phyloP scores from a whole-genome alignment of 2,888 invertebrate species.

The Trachelus iudaicus region DNA sequence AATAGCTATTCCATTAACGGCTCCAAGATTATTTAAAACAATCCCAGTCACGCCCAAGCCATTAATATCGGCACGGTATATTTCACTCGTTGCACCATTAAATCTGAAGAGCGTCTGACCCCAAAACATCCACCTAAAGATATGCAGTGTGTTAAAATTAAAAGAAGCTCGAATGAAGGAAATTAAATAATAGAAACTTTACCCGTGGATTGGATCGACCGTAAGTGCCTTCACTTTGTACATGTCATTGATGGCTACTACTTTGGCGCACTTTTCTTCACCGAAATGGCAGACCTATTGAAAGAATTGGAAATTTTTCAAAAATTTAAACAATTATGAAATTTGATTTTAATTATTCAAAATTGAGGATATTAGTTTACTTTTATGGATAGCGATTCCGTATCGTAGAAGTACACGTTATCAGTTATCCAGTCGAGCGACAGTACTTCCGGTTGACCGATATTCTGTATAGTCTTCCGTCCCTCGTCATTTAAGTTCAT shows the following conservation, averaged over 20 bases:
- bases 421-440: constrained; percentile 81
- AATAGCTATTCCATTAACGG: constrained; percentile 71
- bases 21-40: constrained; percentile 61
- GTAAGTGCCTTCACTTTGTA: constrained; percentile 71
- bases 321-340: background rate
- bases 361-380: constrained; percentile 22
- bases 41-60: constrained; percentile 66
- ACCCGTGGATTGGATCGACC: constrained; percentile 72
- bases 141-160: background rate
- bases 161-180: background rate
- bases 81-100: constrained; percentile 30
- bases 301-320: background rate
- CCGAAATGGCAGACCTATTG: constrained; percentile 69
- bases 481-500: constrained; percentile 59
- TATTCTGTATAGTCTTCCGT: constrained; percentile 58
- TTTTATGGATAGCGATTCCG: constrained; percentile 45
- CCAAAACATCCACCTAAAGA: constrained; percentile 61
- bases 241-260: constrained; percentile 68
- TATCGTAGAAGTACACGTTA: constrained; percentile 77
- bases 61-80: constrained; percentile 68
- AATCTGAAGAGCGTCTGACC: constrained; percentile 40
- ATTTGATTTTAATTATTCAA: background rate
- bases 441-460: constrained; percentile 70
- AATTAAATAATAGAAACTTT: constrained; percentile 44
- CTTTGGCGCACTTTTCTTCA: constrained; percentile 68